Evolutionary conservation across 1,140 invertebrate genomes (phyloP).

Genomic region (Campoletis sonorensis): DNA sequence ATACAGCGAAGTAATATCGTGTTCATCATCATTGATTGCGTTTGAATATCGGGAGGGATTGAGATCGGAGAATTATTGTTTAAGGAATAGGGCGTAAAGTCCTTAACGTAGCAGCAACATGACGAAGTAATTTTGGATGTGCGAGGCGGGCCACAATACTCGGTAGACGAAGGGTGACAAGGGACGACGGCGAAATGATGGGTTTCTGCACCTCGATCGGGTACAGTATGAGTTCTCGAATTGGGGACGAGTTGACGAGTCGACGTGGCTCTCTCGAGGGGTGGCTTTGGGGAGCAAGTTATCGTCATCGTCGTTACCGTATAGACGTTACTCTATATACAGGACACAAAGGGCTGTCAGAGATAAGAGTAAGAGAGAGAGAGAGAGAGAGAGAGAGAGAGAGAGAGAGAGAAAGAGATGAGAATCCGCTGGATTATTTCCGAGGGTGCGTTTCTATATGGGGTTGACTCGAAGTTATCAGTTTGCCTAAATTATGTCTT

Average conservation of each 20-base stretch:
- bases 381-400: slow-evolving; percentile 17
- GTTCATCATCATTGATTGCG: slow-evolving; percentile 8
- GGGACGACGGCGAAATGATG: slow-evolving; percentile 21
- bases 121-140: slow-evolving; percentile 57
- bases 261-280: slow-evolving; percentile 18
- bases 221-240: slow-evolving; percentile 30
- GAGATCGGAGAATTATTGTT: slow-evolving; percentile 5
- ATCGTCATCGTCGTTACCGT: slow-evolving; percentile 19
- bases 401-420: slow-evolving; percentile 31
- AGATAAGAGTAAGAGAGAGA: not conserved
- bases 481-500: slow-evolving; percentile 38
- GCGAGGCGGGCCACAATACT: slow-evolving; percentile 16
- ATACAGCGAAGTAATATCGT: not conserved
- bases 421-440: slow-evolving; percentile 54
- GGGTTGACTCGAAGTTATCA: slow-evolving; percentile 29
- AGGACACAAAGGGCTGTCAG: slow-evolving; percentile 14
- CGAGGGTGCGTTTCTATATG: not conserved
- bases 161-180: slow-evolving; percentile 8
- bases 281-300: slow-evolving; percentile 32
- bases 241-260: slow-evolving; percentile 37
- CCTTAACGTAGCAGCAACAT: slow-evolving; percentile 17
- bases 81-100: not conserved
- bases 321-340: slow-evolving; percentile 1
- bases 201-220: slow-evolving; percentile 31
- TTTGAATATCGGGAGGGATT: slow-evolving; percentile 5